Evolutionary conservation across 1,140 invertebrate genomes (phyloP), one percentile per base, ranked within the genome.

Genomic region (Drosophila lacteicornis): DNA sequence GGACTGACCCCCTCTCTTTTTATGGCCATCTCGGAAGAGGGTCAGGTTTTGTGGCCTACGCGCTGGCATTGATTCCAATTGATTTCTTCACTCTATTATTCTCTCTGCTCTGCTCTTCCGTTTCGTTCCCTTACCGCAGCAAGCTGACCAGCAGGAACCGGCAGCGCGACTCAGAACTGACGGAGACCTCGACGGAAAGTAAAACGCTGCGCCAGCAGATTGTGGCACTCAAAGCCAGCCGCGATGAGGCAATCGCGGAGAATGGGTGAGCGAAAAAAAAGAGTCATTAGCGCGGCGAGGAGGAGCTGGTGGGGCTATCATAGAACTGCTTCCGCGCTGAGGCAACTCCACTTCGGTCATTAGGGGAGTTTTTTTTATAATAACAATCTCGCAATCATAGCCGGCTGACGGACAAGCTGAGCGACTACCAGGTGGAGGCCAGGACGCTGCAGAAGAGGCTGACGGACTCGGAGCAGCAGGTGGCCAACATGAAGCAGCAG

Each of bases 401-500:
- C 27, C 90, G 91, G 7, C 62, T 93, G 9, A 61, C 68, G 56
- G 88, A 91, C 51, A 80, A 82, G 46, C 43, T 92, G 13, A 91
- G 80, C 69, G 88, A 92, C 43, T 71, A 49, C 46, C 80, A 85
- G 62, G 91, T 93, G 66, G 94, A 95, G 61, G 79, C 93, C 15
- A 91, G 93, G 30, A 93, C 91, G 2, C 68, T 94, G 40, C 93
- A 94, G 13, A 93, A 93, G 38, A 94, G 95, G 69, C 91, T 95
- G 7, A 94, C 95, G 62, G 81, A 93, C 0, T 93, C 94, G 5
- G 93, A 94, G 22, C 91, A 93, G 50, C 94, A 96, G 92, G 94
- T 95, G 3, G 93, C 94, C 47, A 94, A 95, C 70, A 91, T 96
- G 51, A 95, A 95, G 81, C 92, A 93, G 55, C 95, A 96, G 84